These are phyloP conservation scores for Acronicta psi DNA, from an alignment of 2,888 invertebrate genomes.

Conservation along the genomic window DNA sequence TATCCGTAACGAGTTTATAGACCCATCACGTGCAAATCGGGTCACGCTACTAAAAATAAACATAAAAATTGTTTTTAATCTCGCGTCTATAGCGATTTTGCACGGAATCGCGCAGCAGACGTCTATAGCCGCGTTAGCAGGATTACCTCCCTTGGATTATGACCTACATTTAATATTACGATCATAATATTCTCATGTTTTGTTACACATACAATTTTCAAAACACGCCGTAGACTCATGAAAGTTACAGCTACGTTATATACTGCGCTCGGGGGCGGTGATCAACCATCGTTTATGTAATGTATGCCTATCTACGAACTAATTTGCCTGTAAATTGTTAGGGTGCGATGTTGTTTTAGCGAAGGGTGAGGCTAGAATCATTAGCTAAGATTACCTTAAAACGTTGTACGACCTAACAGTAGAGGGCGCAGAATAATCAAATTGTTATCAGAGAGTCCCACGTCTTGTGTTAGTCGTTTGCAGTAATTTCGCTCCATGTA, in stretches of 20 bases:
- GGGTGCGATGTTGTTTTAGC: slow-evolving; percentile 72
- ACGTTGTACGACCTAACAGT: slow-evolving; percentile 58
- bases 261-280: slow-evolving; percentile 37
- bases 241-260: slow-evolving; percentile 36
- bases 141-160: slow-evolving; percentile 69
- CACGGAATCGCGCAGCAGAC: slow-evolving; percentile 60
- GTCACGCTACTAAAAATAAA: slow-evolving; percentile 76
- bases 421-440: slow-evolving; percentile 72
- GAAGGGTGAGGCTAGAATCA: slow-evolving; percentile 69
- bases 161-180: slow-evolving; percentile 65
- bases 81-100: slow-evolving; percentile 68
- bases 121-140: slow-evolving; percentile 59
- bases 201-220: slow-evolving; percentile 50
- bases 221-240: slow-evolving; percentile 34
- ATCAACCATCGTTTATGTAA: slow-evolving; percentile 53
- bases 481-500: slow-evolving; percentile 66
- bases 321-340: slow-evolving; percentile 72
- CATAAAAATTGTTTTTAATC: slow-evolving; percentile 70
- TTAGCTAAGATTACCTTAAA: slow-evolving; percentile 74
- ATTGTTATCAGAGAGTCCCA: slow-evolving; percentile 75
- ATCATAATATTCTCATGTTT: slow-evolving; percentile 55
- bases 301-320: slow-evolving; percentile 62
- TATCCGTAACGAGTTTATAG: slow-evolving; percentile 70
- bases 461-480: slow-evolving; percentile 64
- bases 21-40: slow-evolving; percentile 69